Evolutionary conservation across 2,113 vertebrate genomes (phyloP).

Genomic region (Melanotaenia duboulayi): DNA sequence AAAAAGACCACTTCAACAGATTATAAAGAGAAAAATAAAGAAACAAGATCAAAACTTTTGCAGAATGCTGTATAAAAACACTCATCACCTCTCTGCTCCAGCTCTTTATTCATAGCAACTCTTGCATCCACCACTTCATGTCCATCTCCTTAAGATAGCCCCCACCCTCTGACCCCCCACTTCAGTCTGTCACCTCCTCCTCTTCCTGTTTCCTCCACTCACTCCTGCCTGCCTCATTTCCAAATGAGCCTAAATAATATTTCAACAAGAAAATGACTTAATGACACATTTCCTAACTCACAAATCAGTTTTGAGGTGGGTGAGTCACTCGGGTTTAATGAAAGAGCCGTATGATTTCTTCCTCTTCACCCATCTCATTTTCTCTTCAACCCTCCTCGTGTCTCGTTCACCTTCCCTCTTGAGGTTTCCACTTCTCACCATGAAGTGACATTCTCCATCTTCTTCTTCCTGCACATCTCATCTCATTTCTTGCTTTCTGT

Average conservation of each 20-base stretch:
- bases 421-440: constrained; percentile 6
- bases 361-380: constrained; percentile 4
- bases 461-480: background rate
- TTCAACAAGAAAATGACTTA: constrained; percentile 27
- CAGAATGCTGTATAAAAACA: no score
- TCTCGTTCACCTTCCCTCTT: background rate
- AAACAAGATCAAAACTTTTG: no score
- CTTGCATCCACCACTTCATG: no score
- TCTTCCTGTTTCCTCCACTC: no score
- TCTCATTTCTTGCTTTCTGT: constrained; percentile 17
- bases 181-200: background rate
- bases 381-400: constrained; percentile 31
- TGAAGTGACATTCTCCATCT: background rate
- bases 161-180: background rate
- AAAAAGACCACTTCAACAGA: no score
- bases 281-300: constrained; percentile 18
- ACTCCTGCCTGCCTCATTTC: background rate
- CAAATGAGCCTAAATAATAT: background rate
- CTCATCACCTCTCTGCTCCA: no score
- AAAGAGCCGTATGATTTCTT: constrained; percentile 4
- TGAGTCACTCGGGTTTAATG: constrained; percentile 27
- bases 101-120: no score
- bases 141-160: background rate
- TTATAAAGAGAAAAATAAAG: no score
- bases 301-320: constrained; percentile 17